Percentiles rank a stretch among this genome's conserved stretches.
These are phyloP conservation scores for Cydia strobilella DNA, from an alignment of 1,140 invertebrate genomes.

Conservation along the genomic window DNA sequence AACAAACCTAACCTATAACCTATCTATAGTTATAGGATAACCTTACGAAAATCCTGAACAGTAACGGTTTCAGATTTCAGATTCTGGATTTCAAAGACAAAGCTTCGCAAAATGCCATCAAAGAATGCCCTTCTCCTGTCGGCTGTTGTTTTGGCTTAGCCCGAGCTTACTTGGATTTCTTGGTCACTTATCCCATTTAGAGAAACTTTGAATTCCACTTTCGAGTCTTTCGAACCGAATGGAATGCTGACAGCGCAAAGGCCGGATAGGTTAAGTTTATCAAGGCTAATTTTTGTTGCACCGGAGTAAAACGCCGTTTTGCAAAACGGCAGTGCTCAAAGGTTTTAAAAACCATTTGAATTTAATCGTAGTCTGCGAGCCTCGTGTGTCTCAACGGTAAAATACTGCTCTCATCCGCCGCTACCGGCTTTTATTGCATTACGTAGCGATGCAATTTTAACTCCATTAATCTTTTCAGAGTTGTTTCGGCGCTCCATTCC, in stretches of 20 bases:
- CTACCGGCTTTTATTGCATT: conserved; percentile 65
- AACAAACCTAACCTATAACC: too few relatives aligned
- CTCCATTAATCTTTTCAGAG: conserved; percentile 72
- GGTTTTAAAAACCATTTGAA: conserved; percentile 39
- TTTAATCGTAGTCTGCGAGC: conserved; percentile 49
- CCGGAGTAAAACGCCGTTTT: conserved; percentile 21
- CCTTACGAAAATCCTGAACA: too few relatives aligned
- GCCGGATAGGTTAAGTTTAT: conserved; percentile 24
- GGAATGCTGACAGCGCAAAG: conserved; percentile 20
- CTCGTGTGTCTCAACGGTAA: conserved; percentile 57
- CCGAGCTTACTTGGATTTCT: conserved; percentile 28
- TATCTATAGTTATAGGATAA: too few relatives aligned
- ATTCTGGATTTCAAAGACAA: conserved; percentile 18
- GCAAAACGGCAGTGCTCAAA: conserved; percentile 33
- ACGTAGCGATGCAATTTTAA: conserved; percentile 71
- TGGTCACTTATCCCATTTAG: conserved; percentile 25
- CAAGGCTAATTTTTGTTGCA: conserved; percentile 26
- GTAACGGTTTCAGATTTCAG: too few relatives aligned
- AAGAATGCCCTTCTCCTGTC: conserved; percentile 12
- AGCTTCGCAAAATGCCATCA: conserved; percentile 22
- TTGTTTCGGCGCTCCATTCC: conserved; percentile 59
- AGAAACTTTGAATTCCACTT: conserved; percentile 31
- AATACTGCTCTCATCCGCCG: conserved; percentile 51
- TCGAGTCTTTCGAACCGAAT: conserved; percentile 10
- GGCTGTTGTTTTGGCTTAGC: conserved; percentile 21